Base-by-base conservation (phyloP, 1,140 invertebrate species). In the Anagrus nilaparvatae region DNA sequence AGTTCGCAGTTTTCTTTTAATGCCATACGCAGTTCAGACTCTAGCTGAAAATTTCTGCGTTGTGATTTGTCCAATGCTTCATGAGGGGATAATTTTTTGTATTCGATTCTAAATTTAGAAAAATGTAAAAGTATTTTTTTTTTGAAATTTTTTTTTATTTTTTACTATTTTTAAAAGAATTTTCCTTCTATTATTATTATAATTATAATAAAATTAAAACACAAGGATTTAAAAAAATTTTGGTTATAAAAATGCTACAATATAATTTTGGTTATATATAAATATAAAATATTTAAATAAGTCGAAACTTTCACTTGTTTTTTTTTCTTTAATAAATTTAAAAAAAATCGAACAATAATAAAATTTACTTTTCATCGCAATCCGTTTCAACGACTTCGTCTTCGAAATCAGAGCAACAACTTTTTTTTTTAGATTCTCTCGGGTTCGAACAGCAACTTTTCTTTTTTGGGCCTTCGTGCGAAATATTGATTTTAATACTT, bases 361-460 rank as follows among this genome's bases (percentile, higher is more conserved):
- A 8, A 40, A 17, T 24, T 40, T 56, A 71, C 70, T 66, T 67
- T 50, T 61, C 75, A 34, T 70, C 71, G n/a, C n/a, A n/a, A n/a
- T n/a, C n/a, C n/a, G n/a, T n/a, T n/a, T n/a, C n/a, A n/a, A n/a
- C n/a, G n/a, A n/a, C n/a, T n/a, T n/a, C n/a, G n/a, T n/a, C n/a
- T n/a, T n/a, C n/a, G n/a, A n/a, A n/a, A n/a, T 65, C 78, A 75
- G 38, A 79, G 58, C 43, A 75, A 63, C 9, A 71, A 72, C 52
- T 78, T 78, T 57, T 77, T 75, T 29, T 69, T 61, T 1, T 69
- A 73, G 8, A 79, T 54, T 56, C 71, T 75, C 50, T 79, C 76
- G 47, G 77, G 75, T 69, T 76, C 72, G 28, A 70, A 70, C 51
- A 77, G 72, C 40, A 73, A 73, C 42, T 77, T 72, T 24, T 56